Conservation (phyloP, 2,113 vertebrate genomes). For the Stegostoma tigrinum region DNA sequence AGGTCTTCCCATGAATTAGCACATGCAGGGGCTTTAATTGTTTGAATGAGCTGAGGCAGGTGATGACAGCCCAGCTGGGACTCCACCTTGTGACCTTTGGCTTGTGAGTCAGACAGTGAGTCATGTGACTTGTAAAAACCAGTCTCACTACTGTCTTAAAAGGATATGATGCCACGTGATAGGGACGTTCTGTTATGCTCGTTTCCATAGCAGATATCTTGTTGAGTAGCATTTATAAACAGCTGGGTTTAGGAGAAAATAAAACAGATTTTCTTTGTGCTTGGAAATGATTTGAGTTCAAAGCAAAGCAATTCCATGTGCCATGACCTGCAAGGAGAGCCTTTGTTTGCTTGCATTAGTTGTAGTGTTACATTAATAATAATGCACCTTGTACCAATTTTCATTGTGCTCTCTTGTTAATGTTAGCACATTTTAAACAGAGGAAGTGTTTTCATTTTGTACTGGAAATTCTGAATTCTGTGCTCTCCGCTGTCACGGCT, state of each 20-base stretch:
- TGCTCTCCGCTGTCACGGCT: neutral
- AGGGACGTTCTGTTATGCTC: neutral
- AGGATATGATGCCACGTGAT: neutral
- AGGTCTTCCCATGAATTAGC: neutral
- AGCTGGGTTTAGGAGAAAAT: neutral
- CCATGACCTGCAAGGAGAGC: neutral
- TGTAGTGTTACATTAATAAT: neutral
- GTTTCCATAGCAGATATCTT: constrained; percentile 27
- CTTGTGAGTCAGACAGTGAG: constrained; percentile 26
- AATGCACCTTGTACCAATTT: neutral
- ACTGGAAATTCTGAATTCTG: neutral
- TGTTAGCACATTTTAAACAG: neutral
- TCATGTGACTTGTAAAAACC: neutral
- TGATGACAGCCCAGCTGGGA: neutral
- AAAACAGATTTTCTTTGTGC: constrained; percentile 10
- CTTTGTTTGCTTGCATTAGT: neutral
- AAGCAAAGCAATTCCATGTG: neutral
- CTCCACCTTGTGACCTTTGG: neutral
- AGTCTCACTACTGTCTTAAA: neutral
- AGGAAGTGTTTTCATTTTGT: neutral
- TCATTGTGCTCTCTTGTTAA: neutral
- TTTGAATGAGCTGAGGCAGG: neutral
- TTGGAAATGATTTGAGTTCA: neutral
- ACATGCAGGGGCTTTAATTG: neutral
- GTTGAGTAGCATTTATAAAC: neutral